Evolutionary conservation across 1,140 invertebrate genomes (phyloP), one percentile per base, ranked within the genome.

Genomic region (Microplitis demolitor): DNA sequence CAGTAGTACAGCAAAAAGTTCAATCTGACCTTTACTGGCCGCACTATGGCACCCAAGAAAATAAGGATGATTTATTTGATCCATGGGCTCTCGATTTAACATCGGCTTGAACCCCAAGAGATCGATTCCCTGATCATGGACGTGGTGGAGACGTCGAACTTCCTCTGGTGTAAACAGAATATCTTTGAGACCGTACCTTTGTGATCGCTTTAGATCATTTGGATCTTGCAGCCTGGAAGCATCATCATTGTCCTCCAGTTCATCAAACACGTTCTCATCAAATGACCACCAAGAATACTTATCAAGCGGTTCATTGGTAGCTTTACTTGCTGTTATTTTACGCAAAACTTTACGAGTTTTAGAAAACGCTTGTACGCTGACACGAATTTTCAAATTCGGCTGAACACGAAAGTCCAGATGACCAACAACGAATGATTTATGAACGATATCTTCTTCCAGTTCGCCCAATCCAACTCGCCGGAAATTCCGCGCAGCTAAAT

Each of bases 1-100:
- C 6, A 82, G 16, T n/a, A 82, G 67, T n/a, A 76, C 74, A 5
- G 64, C 67, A 50, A 82, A 83, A 14, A 83, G 71, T 45, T 77
- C 58, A 45, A 75, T 71, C 35, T 82, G 70, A 78, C 74, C 71
- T 74, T 75, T 63, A n/a, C 73, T 72, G 3, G 73, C 71, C 13
- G 5, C 45, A 33, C 69, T 45, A 45, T 56, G 11, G 8, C 74
- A 54, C 35, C 66, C 73, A 4, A 83, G 6, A 14, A 80, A 80
- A 14, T 77, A 74, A 2, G 75, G 56, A 16, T 72, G 8, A 34
- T 72, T 63, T 45, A 81, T 50, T 13, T 83, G 78, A 34, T 76
- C 75, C 39, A 75, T 54, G 2, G 37, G 39, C 11, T 45, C 35
- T 56, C 81, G 74, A 8, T 70, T 39, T 6, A n/a, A 60, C n/a